Evolutionary conservation across 1,140 invertebrate genomes (phyloP), one percentile per base, ranked within the genome.

Genomic region (Scaptomyza pallida): DNA sequence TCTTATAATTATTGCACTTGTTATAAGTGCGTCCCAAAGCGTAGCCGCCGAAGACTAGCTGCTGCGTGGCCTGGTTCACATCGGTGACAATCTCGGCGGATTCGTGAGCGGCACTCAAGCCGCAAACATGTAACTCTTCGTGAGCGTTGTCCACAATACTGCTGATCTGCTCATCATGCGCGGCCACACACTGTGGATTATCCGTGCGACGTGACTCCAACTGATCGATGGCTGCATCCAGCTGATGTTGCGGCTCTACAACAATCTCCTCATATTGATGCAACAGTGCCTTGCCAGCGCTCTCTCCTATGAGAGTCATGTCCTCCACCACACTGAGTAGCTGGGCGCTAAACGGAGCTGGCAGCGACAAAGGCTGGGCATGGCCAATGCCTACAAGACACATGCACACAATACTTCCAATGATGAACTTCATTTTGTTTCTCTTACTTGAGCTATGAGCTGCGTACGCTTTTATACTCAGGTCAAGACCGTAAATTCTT

Each of bases 201-300:
- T 68, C 57, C n/a, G 44, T 43, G 6, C 88, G 88, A 10, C 77
- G 82, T 3, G 51, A 40, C 47, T 90, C 89, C 45, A 90, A 45
- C 13, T 69, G 51, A 0, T 81, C 65, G 15, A 89, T 41, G 17
- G 82, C 88, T 15, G 62, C 54, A 10, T 90, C 89, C 37, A 90
- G 61, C 45, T 90, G 74, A 0, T 89, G 65, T 5, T 85, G 75
- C 5, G 89, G 89, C 59, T 90, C 89, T 13, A 88, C 23, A 2
- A 90, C 72, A 26, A 90, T 90, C 47, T 85, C 72, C 50, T 90
- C 72, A 23, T 75, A 89, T 45, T 90, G 82, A 17, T 81, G 72
- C 0, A 67, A 19, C 55, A 90, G 10, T 6, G 63, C 50, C 9
- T 76, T 51, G 35, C 52, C 82, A n/a, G 88, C 70, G 13, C 72